Base-by-base conservation (phyloP, 2,797 vertebrate species). In the Xyrichtys novacula region DNA sequence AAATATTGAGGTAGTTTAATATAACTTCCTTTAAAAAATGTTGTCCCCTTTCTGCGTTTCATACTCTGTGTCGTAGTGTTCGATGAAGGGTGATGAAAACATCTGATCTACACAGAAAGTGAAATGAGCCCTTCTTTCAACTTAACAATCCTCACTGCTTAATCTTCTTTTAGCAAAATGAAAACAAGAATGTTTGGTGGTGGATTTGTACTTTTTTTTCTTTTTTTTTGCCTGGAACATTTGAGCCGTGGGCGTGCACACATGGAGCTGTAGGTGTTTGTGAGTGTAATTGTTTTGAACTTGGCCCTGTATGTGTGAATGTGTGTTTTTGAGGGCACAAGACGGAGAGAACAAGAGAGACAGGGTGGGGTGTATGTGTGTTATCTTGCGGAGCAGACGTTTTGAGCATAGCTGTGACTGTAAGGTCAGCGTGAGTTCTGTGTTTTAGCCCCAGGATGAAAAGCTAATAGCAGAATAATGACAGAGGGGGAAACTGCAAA, bases 401-500 rank as follows among this genome's bases (percentile, higher is more conserved):
- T 86, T 85, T 42, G 59, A 85, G 78, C 66, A 65, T 64, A 80
- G 81, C 74, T 71, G 68, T 52, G 52, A 82, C 71, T 71, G 55
- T 69, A 81, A 83, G 88, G 85, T 91, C 85, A 89, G 78, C 60
- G 54, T 56, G 68, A 80, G 79, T 74, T 74, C 75, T 79, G 73
- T 83, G 83, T 85, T 86, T 85, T 74, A 81, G 82, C 83, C 81
- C 42, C 74, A 65, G 61, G 88, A 93, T 79, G 56, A 71, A 81
- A 80, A 66, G 65, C 84, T 90, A 91, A 91, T 86, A 81, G 65
- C 77, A 60, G 59, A 78, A 70, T 91, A 84, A 84, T 78, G 84
- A 89, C 83, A 91, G 80, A 88, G 85, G 65, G 65, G 81, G 71
- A 88, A 90, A 90, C 85, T 88, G 89, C 80, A 85, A 80, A 76